phyloP scores from a whole-genome alignment of 1,140 invertebrate species.

The Cecropterus lyciades region DNA sequence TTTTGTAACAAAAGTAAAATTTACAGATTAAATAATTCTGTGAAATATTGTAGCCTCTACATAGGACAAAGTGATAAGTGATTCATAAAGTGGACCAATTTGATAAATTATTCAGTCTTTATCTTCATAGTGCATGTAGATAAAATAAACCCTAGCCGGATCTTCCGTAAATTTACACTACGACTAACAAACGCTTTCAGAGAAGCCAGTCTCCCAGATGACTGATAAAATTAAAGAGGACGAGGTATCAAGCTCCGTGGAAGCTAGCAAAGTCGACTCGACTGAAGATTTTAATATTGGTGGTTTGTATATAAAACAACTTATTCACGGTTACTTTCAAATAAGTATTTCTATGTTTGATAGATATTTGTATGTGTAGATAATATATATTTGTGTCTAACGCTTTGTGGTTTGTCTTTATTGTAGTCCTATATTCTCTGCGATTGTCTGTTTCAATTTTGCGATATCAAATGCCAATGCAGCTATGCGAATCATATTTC shows the following conservation, averaged over 20 bases:
- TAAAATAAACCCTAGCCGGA: conserved; percentile 27
- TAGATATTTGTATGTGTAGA: neutral
- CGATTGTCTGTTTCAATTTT: no score
- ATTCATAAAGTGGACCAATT: no score
- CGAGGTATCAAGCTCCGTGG: conserved; percentile 90
- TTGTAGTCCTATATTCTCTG: no score
- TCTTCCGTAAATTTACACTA: conserved; percentile 31
- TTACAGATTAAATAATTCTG: no score
- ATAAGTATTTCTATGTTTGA: neutral
- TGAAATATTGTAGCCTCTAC: no score
- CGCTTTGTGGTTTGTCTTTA: no score
- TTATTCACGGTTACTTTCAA: neutral
- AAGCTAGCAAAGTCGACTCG: conserved; percentile 69
- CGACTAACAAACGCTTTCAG: conserved; percentile 38
- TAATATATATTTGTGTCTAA: no score
- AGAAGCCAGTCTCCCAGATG: conserved; percentile 59
- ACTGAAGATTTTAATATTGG: conserved; percentile 43
- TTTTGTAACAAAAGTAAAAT: no score
- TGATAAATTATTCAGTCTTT: conserved; percentile 19
- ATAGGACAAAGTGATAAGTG: no score
- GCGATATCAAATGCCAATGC: no score
- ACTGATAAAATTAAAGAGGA: conserved; percentile 86
- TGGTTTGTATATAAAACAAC: conserved; percentile 40
- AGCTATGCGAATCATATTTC: no score
- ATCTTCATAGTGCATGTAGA: conserved; percentile 39